A percentile compares a stretch with the other conserved stretches of the same genome.
phyloP scores from a whole-genome alignment of 2,113 vertebrate genomes.

The Calyptomena viridis region DNA sequence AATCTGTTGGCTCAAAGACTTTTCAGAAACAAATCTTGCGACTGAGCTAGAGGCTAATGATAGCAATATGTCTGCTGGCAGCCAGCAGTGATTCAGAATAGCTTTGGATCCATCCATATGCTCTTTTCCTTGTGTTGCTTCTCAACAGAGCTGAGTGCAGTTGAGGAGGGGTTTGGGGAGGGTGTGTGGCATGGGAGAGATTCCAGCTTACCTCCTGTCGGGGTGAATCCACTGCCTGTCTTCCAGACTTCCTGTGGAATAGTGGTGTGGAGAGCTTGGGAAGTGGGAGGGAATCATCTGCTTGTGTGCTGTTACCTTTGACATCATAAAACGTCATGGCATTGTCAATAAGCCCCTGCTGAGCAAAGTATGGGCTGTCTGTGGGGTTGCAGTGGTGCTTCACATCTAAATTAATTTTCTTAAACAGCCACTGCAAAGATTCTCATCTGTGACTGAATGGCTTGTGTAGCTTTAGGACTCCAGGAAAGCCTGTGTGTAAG shows the following conservation, averaged over 20 bases:
- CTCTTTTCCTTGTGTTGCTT: not conserved
- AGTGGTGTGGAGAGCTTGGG: not conserved
- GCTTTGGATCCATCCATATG: not conserved
- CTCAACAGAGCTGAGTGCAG: not conserved
- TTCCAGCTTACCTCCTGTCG: not conserved
- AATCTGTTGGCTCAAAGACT: not conserved
- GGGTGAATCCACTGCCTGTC: not conserved
- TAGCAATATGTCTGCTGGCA: slow-evolving; percentile 12
- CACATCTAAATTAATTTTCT: not conserved
- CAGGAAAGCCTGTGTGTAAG: not conserved
- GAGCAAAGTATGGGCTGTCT: not conserved
- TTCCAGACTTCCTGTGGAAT: not conserved
- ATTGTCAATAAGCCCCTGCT: not conserved
- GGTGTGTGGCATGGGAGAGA: not conserved
- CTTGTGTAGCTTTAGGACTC: not conserved
- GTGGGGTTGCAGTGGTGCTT: not conserved
- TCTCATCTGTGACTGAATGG: not conserved
- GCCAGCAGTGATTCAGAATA: not conserved
- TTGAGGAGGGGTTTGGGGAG: not conserved
- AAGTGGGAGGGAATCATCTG: not conserved
- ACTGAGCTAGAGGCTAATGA: not conserved
- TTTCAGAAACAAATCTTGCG: not conserved
- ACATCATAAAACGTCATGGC: not conserved
- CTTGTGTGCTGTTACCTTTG: not conserved
- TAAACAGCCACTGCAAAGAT: not conserved